Base-by-base conservation (phyloP, 1,140 invertebrate species). In the Neuroterus valhalla region DNA sequence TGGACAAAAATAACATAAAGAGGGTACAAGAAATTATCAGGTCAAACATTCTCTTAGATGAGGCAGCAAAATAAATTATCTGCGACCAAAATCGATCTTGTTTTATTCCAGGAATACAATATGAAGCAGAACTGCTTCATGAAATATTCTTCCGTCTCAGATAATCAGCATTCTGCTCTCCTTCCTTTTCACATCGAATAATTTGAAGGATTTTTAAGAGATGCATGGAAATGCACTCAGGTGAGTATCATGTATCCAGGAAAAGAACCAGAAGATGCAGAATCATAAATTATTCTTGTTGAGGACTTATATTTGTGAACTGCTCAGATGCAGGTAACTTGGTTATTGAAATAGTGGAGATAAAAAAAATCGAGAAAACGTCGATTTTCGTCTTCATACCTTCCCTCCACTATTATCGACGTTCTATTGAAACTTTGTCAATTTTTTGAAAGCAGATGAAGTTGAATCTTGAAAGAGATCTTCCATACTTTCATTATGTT, bases 241-340 rank as follows among this genome's bases (percentile, higher is more conserved):
- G 52, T 62, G 52, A 62, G 21, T 62, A 26, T 26, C 15, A 12
- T 62, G 52, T 62, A 62, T 4, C 52, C 26, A 12, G 31, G 21
- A 5, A 23, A 21, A 62, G 23, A 62, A 23, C 52, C 46, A 21
- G 3, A 26, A 62, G 15, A 14, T 26, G 26, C 15, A 31, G 23
- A 62, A 31, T 62, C 14, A 62, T 62, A 26, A 31, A 62, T 31
- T 15, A 62, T 62, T 1, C 14, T 23, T 62, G 52, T 31, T 23
- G 21, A 11, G 52, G 31, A 62, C 12, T 12, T 62, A 62, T 62
- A 62, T 31, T 23, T 21, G 23, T 62, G 31, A 62, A 62, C 52
- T 62, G 52, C 23, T 26, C 15, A 62, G 23, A 62, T 62, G 26
- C 52, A 62, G 23, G 26, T 62, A 62, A 62, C 52, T 23, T 62